Percentiles rank a stretch among this genome's conserved stretches.
Conservation (phyloP, 2,888 invertebrate genomes). For the Punctoribates punctum region DNA sequence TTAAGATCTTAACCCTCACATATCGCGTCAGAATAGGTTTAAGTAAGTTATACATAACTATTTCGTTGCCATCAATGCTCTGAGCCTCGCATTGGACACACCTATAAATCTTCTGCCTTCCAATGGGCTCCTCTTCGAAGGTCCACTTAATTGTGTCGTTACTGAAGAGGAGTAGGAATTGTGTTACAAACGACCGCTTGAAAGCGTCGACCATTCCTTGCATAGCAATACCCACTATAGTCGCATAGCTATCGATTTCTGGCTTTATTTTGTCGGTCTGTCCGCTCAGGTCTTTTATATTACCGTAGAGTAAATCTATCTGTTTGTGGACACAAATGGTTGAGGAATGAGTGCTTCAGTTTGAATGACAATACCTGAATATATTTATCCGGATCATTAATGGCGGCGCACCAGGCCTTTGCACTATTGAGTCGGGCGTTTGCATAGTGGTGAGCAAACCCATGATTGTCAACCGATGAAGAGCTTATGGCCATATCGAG, state of each 20-base stretch:
- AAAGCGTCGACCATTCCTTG: slow-evolving; percentile 49
- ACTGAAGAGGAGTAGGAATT: slow-evolving; percentile 49
- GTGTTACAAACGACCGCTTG: slow-evolving; percentile 47
- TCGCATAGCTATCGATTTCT: slow-evolving; percentile 39
- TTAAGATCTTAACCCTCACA: slow-evolving; percentile 48
- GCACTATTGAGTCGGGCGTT: slow-evolving; percentile 49
- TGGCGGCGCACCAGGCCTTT: slow-evolving; percentile 49
- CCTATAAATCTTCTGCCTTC: slow-evolving; percentile 49
- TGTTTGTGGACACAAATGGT: neutral
- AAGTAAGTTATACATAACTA: slow-evolving; percentile 49
- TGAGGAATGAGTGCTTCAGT: too few relatives aligned
- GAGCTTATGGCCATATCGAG: slow-evolving; percentile 49
- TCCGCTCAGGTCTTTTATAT: neutral
- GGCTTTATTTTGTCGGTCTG: neutral
- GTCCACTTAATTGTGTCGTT: slow-evolving; percentile 49
- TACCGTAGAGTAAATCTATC: slow-evolving; percentile 26
- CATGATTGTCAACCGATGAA: slow-evolving; percentile 47
- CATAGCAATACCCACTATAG: slow-evolving; percentile 48
- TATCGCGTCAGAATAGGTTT: slow-evolving; percentile 48
- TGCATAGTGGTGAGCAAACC: slow-evolving; percentile 44
- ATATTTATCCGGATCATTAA: slow-evolving; percentile 46
- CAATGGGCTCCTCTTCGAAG: slow-evolving; percentile 50
- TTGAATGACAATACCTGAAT: slow-evolving; percentile 49
- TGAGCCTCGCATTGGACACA: slow-evolving; percentile 49
- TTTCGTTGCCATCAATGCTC: slow-evolving; percentile 47